Percentiles rank a stretch among this genome's conserved stretches.
Conservation (phyloP, 2,797 vertebrate species). For the Gephyroberyx darwinii region DNA sequence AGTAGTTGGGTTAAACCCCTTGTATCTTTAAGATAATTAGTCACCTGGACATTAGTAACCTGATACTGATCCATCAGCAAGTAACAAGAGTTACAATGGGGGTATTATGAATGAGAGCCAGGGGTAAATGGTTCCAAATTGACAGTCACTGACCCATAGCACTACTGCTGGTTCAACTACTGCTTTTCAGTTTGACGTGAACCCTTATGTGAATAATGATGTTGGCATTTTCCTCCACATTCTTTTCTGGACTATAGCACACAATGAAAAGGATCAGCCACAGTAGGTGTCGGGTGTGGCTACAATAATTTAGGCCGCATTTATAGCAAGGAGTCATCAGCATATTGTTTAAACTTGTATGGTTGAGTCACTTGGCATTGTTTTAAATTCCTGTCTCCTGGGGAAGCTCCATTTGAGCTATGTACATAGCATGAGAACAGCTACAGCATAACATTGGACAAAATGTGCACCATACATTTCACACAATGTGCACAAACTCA, state of each 20-base stretch:
- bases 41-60: slow-evolving; percentile 52
- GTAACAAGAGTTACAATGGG: slow-evolving; percentile 42
- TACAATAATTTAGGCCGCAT: slow-evolving; percentile 43
- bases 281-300: slow-evolving; percentile 53
- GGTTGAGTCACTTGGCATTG: slow-evolving; percentile 53
- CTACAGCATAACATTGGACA: not conserved
- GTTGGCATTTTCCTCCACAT: slow-evolving; percentile 70
- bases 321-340: slow-evolving; percentile 49
- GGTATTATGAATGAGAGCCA: slow-evolving; percentile 40
- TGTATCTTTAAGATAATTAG: slow-evolving; percentile 34
- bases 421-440: slow-evolving; percentile 17
- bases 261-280: slow-evolving; percentile 29
- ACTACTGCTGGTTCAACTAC: slow-evolving; percentile 39
- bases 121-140: slow-evolving; percentile 51
- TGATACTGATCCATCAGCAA: slow-evolving; percentile 33
- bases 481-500: not conserved
- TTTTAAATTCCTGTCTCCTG: slow-evolving; percentile 40
- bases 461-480: not conserved
- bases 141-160: slow-evolving; percentile 53
- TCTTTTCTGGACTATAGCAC: slow-evolving; percentile 34
- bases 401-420: not conserved
- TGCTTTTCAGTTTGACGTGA: slow-evolving; percentile 44
- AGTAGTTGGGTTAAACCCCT: slow-evolving; percentile 22
- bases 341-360: slow-evolving; percentile 70
- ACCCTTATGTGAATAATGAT: slow-evolving; percentile 63